phyloP scores from a whole-genome alignment of 2,797 vertebrate species.

The Myotis planiceps region DNA sequence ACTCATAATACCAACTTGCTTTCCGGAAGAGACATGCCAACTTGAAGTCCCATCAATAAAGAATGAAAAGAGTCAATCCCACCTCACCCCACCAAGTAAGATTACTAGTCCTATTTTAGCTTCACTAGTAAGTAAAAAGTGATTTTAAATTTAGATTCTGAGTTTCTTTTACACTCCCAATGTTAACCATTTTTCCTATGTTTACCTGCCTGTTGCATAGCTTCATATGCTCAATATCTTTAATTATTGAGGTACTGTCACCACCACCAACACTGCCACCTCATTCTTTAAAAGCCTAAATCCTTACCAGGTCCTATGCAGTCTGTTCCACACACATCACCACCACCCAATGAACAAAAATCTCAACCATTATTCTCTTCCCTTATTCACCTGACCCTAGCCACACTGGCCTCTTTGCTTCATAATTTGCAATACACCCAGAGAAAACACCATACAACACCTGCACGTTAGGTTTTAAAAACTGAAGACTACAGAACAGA shows the following conservation, averaged over 20 bases:
- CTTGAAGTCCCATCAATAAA: background rate
- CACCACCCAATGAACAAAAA: background rate
- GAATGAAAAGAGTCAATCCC: background rate
- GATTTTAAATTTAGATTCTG: background rate
- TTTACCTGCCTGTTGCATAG: background rate
- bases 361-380: background rate
- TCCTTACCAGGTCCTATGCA: background rate
- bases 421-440: background rate
- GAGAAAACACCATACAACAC: background rate
- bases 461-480: background rate
- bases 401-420: background rate
- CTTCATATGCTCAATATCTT: background rate
- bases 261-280: background rate
- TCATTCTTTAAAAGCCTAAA: background rate
- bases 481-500: background rate
- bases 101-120: background rate
- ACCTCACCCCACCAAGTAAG: background rate
- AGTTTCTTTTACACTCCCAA: background rate
- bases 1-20: background rate
- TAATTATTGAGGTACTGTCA: background rate
- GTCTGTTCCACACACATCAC: background rate
- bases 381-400: background rate
- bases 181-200: background rate
- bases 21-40: background rate
- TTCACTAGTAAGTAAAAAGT: background rate